phyloP scores from a whole-genome alignment of 1,140 invertebrate genomes.

The Anoplophora glabripennis region DNA sequence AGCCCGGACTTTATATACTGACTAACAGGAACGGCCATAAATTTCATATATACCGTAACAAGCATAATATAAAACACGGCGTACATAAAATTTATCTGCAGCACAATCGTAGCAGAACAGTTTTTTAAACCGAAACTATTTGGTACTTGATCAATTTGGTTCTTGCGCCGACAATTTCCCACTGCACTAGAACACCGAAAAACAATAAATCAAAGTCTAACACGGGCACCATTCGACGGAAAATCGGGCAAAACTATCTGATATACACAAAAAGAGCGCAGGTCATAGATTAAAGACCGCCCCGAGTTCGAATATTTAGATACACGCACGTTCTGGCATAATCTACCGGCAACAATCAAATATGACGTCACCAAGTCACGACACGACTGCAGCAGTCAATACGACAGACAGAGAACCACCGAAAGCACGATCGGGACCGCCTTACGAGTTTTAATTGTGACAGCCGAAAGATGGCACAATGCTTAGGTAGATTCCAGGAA shows the following conservation, averaged over 20 bases:
- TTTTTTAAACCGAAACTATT: too few relatives aligned
- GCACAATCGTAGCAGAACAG: too few relatives aligned
- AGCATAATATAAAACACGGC: too few relatives aligned
- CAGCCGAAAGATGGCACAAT: not conserved
- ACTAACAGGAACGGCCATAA: too few relatives aligned
- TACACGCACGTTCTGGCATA: constrained; percentile 33
- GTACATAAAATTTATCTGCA: too few relatives aligned
- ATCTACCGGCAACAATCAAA: constrained; percentile 34
- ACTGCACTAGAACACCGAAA: not conserved
- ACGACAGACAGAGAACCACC: constrained; percentile 5
- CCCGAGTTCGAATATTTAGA: constrained; percentile 26
- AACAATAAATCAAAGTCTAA: constrained; percentile 13
- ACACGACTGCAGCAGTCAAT: constrained; percentile 34
- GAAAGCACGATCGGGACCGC: not conserved
- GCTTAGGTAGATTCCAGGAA: not conserved
- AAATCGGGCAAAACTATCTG: not conserved
- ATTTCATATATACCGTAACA: too few relatives aligned
- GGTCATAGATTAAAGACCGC: constrained; percentile 29
- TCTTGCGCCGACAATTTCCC: too few relatives aligned
- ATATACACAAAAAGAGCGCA: constrained; percentile 23
- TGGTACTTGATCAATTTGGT: too few relatives aligned
- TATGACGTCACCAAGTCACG: constrained; percentile 40
- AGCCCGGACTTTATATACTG: too few relatives aligned
- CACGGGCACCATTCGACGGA: constrained; percentile 16
- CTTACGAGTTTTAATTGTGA: not conserved